phyloP scores from a whole-genome alignment of 2,888 invertebrate species.

The Parnassius smintheus region DNA sequence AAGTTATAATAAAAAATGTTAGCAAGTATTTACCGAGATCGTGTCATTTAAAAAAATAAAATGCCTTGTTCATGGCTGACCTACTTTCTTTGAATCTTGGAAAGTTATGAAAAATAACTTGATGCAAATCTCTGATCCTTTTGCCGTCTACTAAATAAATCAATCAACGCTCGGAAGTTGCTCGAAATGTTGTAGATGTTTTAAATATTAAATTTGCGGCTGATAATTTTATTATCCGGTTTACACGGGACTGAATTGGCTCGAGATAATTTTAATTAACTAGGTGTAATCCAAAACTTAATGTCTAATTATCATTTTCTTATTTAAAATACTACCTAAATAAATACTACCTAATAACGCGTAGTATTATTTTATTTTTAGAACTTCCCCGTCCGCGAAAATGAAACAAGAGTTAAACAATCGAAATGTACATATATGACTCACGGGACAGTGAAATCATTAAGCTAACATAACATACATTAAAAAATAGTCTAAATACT shows the following conservation, averaged over 20 bases:
- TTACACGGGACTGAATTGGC: background rate
- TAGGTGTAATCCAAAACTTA: no score
- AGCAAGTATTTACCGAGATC: background rate
- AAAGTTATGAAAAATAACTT: constrained; percentile 26
- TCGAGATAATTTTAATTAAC: no score
- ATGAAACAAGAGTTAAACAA: no score
- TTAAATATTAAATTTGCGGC: constrained; percentile 4
- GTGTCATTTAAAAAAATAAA: constrained; percentile 2
- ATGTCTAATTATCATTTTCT: no score
- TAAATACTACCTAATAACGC: no score
- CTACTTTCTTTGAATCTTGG: constrained; percentile 5
- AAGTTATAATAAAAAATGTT: background rate
- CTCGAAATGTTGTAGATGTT: constrained; percentile 7
- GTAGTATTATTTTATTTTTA: no score
- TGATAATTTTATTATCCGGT: constrained; percentile 6
- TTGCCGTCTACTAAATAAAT: constrained; percentile 12
- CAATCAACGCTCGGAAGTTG: constrained; percentile 17
- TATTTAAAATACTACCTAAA: no score
- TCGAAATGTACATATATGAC: no score
- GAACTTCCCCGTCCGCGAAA: no score
- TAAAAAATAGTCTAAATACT: no score
- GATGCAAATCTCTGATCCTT: constrained; percentile 21
- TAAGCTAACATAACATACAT: no score
- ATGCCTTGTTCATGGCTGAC: constrained; percentile 17
- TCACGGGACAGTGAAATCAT: no score